phyloP scores from a whole-genome alignment of 2,888 invertebrate species.

The Polylopha cassiicola region DNA sequence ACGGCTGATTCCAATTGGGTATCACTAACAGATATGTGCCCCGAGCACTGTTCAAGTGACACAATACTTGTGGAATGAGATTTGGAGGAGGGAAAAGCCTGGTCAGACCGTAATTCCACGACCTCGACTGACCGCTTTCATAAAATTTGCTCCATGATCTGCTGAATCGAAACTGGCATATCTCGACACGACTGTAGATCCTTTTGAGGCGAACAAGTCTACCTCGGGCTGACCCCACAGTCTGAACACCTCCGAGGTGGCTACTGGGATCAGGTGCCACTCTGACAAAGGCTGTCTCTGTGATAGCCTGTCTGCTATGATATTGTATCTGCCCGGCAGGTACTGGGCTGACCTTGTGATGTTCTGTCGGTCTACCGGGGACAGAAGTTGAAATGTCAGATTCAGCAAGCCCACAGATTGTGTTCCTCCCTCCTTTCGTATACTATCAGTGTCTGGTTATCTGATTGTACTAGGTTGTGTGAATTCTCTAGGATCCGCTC shows the following conservation, averaged over 20 bases:
- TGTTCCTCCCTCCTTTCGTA: constrained; percentile 28
- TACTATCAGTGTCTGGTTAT: constrained; percentile 25
- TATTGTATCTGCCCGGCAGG: constrained; percentile 2
- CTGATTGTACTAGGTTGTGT: constrained; percentile 22
- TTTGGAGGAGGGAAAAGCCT: constrained; percentile 5
- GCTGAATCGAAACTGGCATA: constrained; percentile 2
- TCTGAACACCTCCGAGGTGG: constrained; percentile 2
- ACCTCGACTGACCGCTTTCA: constrained; percentile 2
- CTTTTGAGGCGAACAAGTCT: constrained; percentile 2
- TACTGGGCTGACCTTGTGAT: not conserved
- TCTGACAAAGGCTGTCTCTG: constrained; percentile 1
- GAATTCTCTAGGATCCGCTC: not conserved
- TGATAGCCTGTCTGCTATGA: constrained; percentile 5
- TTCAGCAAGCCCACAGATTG: constrained; percentile 19
- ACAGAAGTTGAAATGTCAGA: constrained; percentile 11
- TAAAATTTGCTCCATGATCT: constrained; percentile 1
- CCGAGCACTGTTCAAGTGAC: not conserved
- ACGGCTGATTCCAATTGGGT: not conserved
- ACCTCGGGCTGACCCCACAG: not conserved
- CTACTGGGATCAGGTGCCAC: constrained; percentile 3
- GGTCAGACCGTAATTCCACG: not conserved
- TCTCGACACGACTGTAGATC: not conserved
- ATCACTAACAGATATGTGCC: constrained; percentile 1
- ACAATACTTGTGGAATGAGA: constrained; percentile 1
- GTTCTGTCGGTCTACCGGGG: not conserved